These are phyloP conservation scores for Lutjanus erythropterus DNA, from an alignment of 2,113 vertebrate genomes.

Conservation along the genomic window DNA sequence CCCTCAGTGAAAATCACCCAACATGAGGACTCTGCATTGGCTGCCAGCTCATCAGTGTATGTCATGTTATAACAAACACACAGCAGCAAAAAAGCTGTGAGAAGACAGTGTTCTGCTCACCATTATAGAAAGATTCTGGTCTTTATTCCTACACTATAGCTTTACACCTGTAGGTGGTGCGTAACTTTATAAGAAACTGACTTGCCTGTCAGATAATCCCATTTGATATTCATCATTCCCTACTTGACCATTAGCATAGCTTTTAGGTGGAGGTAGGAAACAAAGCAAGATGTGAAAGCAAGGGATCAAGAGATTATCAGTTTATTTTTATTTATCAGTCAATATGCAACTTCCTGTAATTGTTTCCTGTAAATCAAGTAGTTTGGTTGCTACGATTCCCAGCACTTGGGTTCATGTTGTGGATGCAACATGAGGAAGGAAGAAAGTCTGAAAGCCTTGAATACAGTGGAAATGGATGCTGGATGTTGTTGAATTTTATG, in stretches of 20 bases:
- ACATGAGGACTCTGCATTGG: too few relatives aligned
- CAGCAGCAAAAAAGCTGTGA: not conserved
- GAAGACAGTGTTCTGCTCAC: not conserved
- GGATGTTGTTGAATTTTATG: not conserved
- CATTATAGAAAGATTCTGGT: not conserved
- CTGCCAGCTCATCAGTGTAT: not conserved
- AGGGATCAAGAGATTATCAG: not conserved
- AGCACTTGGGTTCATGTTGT: too few relatives aligned
- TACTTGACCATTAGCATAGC: not conserved
- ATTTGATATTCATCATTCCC: not conserved
- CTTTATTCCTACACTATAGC: not conserved
- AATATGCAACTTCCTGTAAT: not conserved
- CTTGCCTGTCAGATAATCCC: not conserved
- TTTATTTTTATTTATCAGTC: not conserved
- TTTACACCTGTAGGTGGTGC: too few relatives aligned
- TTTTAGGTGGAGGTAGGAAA: not conserved
- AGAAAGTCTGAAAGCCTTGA: not conserved
- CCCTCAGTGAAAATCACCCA: too few relatives aligned
- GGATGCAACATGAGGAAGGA: not conserved
- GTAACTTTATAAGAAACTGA: not conserved
- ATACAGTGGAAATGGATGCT: not conserved
- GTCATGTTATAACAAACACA: not conserved
- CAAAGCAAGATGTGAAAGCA: not conserved
- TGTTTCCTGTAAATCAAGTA: not conserved
- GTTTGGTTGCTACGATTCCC: too few relatives aligned